Evolutionary conservation across 2,888 invertebrate genomes (phyloP).

Genomic region (Scaptomyza tumidula): DNA sequence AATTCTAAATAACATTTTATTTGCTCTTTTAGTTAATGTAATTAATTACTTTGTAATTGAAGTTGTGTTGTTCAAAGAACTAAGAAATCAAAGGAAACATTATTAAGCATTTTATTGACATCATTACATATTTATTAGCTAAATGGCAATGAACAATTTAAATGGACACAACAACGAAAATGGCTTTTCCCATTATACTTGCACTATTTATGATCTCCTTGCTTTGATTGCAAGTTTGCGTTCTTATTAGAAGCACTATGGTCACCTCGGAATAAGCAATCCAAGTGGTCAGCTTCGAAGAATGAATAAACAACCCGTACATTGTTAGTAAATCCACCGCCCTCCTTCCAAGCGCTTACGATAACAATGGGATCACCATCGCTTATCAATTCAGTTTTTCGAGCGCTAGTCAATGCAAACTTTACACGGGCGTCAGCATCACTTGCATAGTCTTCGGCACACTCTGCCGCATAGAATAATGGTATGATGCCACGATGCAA

Average conservation of each 20-base stretch:
- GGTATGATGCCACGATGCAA: constrained; percentile 95
- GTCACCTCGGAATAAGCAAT: constrained; percentile 61
- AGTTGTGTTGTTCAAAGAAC: not conserved
- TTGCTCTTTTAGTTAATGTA: not conserved
- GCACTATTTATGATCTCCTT: not conserved
- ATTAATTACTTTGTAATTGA: not conserved
- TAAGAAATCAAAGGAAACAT: not conserved
- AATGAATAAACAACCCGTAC: constrained; percentile 92
- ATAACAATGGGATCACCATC: constrained; percentile 95
- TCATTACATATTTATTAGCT: not conserved
- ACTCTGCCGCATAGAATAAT: constrained; percentile 90
- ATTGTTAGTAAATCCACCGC: constrained; percentile 97
- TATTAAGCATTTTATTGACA: not conserved
- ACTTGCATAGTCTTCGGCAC: constrained; percentile 91
- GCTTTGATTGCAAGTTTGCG: constrained; percentile 28
- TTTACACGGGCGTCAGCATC: constrained; percentile 94
- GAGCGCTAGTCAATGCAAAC: constrained; percentile 91
- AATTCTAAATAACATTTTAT: no score
- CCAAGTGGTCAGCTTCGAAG: constrained; percentile 70
- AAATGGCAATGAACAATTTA: not conserved
- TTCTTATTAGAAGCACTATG: constrained; percentile 38
- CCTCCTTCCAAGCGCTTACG: constrained; percentile 97
- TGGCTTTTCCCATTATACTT: not conserved
- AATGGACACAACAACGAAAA: not conserved
- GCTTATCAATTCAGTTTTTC: constrained; percentile 91